Base-by-base conservation (phyloP, 1,140 invertebrate genomes). In the Aradophagus sp. region DNA sequence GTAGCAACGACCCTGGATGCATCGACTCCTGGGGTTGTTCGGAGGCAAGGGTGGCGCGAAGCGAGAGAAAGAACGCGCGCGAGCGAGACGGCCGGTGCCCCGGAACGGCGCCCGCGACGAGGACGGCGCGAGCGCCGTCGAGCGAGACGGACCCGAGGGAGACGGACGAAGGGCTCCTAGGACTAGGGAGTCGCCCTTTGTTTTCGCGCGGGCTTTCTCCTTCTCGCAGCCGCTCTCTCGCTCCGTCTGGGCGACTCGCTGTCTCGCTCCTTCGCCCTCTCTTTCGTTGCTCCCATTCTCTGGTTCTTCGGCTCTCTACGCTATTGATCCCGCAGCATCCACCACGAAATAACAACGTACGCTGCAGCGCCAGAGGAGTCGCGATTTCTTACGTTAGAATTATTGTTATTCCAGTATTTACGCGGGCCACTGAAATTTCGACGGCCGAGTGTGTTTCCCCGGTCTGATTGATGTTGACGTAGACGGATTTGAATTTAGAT, bases 1-100 rank as follows among this genome's bases (percentile, higher is more conserved):
- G 84, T 85, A 86, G 84, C 84, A 86, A 86, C 84, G 84, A 86
- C 82, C 84, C 84, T 83, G 84, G 82, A 86, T 86, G 84, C 84
- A 84, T 84, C 83, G 83, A 84, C 84, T 86, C 81, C 80, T 84
- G 84, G 83, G 82, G 83, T 82, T 83, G 78, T 78, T 75, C 76
- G 77, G 73, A 70, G 78, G 78, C 68, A 77, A 80, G 80, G 80
- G 80, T 78, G 65, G 72, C 74, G 76, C 67, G 68, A 71, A 62
- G 69, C 65, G 61, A 69, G 62, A 61, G 66, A 69, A 69, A 68
- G 62, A 62, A 58, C 38, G 35, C 47, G 31, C 45, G 38, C 45
- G 56, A 59, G 59, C 35, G 44, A 70, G 44, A 69, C 17, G 31
- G 15, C 29, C 34, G 14, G 8, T 12, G 23, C 36, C 26, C 14